These are phyloP conservation scores for Sarcophaga subvicina DNA, from an alignment of 2,888 invertebrate genomes.

Conservation along the genomic window DNA sequence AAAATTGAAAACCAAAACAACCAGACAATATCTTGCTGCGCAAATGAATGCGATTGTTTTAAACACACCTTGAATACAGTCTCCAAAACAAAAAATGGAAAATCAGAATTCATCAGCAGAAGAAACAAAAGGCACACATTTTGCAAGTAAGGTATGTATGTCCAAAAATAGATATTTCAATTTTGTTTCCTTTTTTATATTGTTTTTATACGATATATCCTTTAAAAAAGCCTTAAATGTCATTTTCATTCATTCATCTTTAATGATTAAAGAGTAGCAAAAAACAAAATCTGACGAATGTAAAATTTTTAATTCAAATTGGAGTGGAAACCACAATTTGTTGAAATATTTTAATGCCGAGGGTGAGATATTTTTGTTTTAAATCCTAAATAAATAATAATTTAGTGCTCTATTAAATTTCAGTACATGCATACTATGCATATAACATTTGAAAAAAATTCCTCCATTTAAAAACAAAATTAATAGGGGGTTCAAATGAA, in stretches of 20 bases:
- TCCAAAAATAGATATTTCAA: constrained; percentile 14
- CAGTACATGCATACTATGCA: too few relatives aligned
- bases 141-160: constrained; percentile 1
- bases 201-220: not conserved
- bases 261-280: too few relatives aligned
- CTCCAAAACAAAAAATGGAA: not conserved
- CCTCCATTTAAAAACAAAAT: too few relatives aligned
- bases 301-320: too few relatives aligned
- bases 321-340: too few relatives aligned
- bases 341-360: too few relatives aligned
- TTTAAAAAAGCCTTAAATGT: not conserved
- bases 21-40: constrained; percentile 23
- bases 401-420: too few relatives aligned
- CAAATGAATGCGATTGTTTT: constrained; percentile 49
- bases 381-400: too few relatives aligned
- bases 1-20: not conserved
- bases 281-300: too few relatives aligned
- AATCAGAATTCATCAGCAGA: not conserved
- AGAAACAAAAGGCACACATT: not conserved
- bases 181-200: not conserved
- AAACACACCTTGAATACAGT: constrained; percentile 29
- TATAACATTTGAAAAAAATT: too few relatives aligned
- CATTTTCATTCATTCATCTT: not conserved
- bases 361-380: too few relatives aligned
- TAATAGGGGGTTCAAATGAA: too few relatives aligned